phyloP scores from a whole-genome alignment of 2,888 invertebrate species.

The Aphidius colemani region DNA sequence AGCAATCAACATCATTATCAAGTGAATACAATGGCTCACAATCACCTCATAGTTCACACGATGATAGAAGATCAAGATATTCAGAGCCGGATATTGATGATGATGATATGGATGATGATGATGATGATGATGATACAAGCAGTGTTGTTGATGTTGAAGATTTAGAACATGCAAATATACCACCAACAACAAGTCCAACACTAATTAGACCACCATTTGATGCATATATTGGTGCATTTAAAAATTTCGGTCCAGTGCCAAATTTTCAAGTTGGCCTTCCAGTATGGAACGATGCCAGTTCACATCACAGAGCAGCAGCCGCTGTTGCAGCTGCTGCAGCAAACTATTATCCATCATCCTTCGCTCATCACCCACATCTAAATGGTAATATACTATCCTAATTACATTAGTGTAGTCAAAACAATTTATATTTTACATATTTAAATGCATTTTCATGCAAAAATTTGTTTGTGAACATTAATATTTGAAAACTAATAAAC shows the following conservation, averaged over 20 bases:
- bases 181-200: conserved; percentile 38
- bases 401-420: no score
- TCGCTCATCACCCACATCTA: conserved; percentile 52
- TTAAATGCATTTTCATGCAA: no score
- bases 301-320: conserved; percentile 44
- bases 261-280: conserved; percentile 43
- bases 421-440: no score
- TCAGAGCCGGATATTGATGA: conserved; percentile 68
- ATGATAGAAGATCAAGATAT: conserved; percentile 46
- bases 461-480: no score
- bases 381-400: conserved; percentile 42
- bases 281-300: conserved; percentile 50
- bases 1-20: conserved; percentile 15
- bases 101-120: conserved; percentile 69
- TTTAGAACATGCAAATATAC: conserved; percentile 52
- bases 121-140: conserved; percentile 77
- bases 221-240: conserved; percentile 52
- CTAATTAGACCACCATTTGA: conserved; percentile 55
- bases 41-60: conserved; percentile 50
- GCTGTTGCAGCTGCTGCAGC: conserved; percentile 47
- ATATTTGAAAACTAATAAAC: no score
- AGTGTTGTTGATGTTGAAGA: conserved; percentile 82
- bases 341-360: conserved; percentile 53
- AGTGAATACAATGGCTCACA: conserved; percentile 40
- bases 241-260: conserved; percentile 46